phyloP scores from a whole-genome alignment of 1,140 invertebrate species.

The Papilio xuthus region DNA sequence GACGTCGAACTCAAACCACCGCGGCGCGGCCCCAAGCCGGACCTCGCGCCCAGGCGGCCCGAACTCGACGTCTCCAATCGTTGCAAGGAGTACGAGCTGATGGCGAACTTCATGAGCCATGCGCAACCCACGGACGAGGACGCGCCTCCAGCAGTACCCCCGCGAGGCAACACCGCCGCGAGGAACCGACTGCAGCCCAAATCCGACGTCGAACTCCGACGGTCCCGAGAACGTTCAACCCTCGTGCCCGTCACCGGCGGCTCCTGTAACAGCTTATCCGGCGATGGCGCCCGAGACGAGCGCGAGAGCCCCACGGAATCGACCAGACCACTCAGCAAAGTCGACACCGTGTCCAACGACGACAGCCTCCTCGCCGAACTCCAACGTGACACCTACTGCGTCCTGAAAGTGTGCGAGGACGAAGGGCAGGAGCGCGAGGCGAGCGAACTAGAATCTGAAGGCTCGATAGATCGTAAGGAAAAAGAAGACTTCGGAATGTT shows the following conservation, averaged over 20 bases:
- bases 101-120: conserved; percentile 73
- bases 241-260: conserved; percentile 45
- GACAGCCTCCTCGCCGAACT: conserved; percentile 73
- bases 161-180: conserved; percentile 56
- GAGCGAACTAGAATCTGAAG: conserved; percentile 41
- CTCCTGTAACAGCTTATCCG: conserved; percentile 51
- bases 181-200: conserved; percentile 46
- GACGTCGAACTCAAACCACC: conserved; percentile 63
- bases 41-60: conserved; percentile 45
- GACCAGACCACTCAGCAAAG: conserved; percentile 49
- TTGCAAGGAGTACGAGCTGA: conserved; percentile 76
- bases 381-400: conserved; percentile 69
- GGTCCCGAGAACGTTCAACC: conserved; percentile 43
- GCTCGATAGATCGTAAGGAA: conserved; percentile 46
- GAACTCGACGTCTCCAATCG: conserved; percentile 50
- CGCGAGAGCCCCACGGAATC: conserved; percentile 42
- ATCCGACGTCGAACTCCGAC: conserved; percentile 48
- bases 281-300: conserved; percentile 44
- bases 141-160: conserved; percentile 73
- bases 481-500: conserved; percentile 69
- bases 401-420: conserved; percentile 71
- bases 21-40: conserved; percentile 54
- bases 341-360: conserved; percentile 63
- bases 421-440: conserved; percentile 53
- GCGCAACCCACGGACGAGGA: conserved; percentile 59